A percentile compares a stretch with the other conserved stretches of the same genome.
Evolutionary conservation across 2,797 vertebrate species (phyloP).

Genomic region (Oryzias dopingdopingensis): DNA sequence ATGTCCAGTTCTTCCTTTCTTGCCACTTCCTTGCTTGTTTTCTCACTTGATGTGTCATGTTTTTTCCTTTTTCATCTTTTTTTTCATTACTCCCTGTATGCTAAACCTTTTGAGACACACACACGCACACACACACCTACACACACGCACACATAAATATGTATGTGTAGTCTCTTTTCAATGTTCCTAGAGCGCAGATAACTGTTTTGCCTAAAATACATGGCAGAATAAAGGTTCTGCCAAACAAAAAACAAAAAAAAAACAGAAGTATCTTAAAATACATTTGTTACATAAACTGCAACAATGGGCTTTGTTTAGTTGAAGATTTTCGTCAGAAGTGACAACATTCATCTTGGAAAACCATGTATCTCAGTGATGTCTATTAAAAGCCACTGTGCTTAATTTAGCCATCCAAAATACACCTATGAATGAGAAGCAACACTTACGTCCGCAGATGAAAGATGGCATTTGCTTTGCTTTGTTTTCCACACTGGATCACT

Average conservation of each 20-base stretch:
- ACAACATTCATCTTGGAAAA: slow-evolving; percentile 7
- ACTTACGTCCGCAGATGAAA: slow-evolving; percentile 38
- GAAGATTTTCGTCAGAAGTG: slow-evolving; percentile 1
- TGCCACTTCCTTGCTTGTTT: slow-evolving; percentile 6
- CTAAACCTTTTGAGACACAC: too few relatives aligned
- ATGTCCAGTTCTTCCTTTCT: slow-evolving; percentile 9
- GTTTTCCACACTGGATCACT: slow-evolving; percentile 4
- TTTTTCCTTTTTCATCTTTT: slow-evolving; percentile 6
- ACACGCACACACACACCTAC: too few relatives aligned
- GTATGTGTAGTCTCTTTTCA: slow-evolving; percentile 1
- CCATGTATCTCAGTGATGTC: slow-evolving; percentile 7
- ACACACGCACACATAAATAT: too few relatives aligned
- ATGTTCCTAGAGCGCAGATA: slow-evolving; percentile 34
- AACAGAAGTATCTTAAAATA: slow-evolving; percentile 38
- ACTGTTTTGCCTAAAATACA: slow-evolving; percentile 50
- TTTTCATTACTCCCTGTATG: neutral
- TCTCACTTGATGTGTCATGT: slow-evolving; percentile 1
- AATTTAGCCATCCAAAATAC: slow-evolving; percentile 2
- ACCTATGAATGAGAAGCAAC: slow-evolving; percentile 9
- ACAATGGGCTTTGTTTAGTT: slow-evolving; percentile 1
- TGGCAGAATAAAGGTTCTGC: slow-evolving; percentile 28
- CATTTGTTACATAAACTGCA: slow-evolving; percentile 35
- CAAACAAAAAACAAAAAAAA: slow-evolving; percentile 35
- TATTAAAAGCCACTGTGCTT: neutral
- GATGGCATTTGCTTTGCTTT: slow-evolving; percentile 45